These are phyloP conservation scores for Darevskia mixta DNA, from an alignment of 2,797 vertebrate species.

Conservation along the genomic window DNA sequence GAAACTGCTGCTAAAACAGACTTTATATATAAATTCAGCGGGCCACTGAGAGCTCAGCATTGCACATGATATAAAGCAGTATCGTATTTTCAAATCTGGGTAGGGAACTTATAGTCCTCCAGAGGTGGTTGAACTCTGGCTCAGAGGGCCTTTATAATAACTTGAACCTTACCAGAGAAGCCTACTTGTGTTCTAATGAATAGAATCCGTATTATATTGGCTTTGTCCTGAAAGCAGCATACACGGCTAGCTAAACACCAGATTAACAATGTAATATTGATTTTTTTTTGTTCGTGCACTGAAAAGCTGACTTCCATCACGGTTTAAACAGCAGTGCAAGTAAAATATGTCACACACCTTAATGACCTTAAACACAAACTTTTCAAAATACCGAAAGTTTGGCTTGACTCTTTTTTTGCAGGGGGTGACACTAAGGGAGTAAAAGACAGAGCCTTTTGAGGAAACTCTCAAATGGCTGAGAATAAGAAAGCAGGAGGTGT, in stretches of 20 bases:
- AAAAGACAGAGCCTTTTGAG: too few relatives aligned
- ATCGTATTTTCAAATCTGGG: not conserved
- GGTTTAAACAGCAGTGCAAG: not conserved
- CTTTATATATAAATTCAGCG: not conserved
- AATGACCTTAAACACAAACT: not conserved
- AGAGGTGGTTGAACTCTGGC: too few relatives aligned
- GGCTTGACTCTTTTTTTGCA: too few relatives aligned
- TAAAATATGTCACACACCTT: not conserved
- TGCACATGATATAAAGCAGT: conserved; percentile 25
- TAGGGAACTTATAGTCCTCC: too few relatives aligned
- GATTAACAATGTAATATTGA: conserved; percentile 20
- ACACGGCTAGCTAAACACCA: conserved; percentile 2
- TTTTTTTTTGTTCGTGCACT: conserved; percentile 25
- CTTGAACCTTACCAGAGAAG: not conserved
- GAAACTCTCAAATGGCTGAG: too few relatives aligned
- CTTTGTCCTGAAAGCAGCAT: conserved; percentile 1
- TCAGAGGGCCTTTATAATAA: not conserved
- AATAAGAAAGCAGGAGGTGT: too few relatives aligned
- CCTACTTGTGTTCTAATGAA: conserved; percentile 15
- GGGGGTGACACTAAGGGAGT: too few relatives aligned
- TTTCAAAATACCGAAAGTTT: not conserved
- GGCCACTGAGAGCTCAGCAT: conserved; percentile 29
- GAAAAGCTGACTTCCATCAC: not conserved
- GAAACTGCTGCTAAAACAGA: conserved; percentile 49
- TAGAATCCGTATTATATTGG: not conserved